These are phyloP conservation scores for Agapostemon virescens DNA, from an alignment of 2,888 invertebrate species.

Conservation along the genomic window DNA sequence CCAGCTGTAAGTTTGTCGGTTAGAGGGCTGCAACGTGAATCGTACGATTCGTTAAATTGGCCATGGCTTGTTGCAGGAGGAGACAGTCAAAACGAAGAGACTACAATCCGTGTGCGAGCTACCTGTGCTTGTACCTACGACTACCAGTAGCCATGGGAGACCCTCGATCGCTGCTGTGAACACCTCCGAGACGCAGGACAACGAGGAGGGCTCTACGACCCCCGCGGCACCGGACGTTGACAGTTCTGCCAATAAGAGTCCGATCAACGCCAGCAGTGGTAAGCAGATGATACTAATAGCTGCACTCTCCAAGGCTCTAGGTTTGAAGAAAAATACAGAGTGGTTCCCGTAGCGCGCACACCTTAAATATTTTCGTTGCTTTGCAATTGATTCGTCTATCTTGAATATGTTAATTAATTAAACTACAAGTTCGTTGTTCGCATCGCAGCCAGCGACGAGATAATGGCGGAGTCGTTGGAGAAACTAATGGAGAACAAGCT, in stretches of 20 bases:
- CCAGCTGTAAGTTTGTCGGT: conserved; percentile 75
- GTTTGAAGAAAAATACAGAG: no score
- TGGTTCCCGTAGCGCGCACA: no score
- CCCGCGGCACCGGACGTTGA: conserved; percentile 68
- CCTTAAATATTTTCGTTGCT: no score
- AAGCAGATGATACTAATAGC: conserved; percentile 54
- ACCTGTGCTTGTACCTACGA: conserved; percentile 66
- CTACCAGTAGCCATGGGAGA: conserved; percentile 74
- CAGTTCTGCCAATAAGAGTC: conserved; percentile 73
- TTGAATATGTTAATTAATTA: no score
- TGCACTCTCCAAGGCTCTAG: no score
- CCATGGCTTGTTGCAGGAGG: conserved; percentile 69
- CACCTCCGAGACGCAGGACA: conserved; percentile 71
- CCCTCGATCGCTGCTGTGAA: conserved; percentile 72
- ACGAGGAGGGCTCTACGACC: conserved; percentile 71
- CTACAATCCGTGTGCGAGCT: conserved; percentile 74
- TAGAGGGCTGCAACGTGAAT: background rate
- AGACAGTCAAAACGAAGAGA: conserved; percentile 71
- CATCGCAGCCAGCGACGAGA: conserved; percentile 78
- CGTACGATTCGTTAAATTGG: background rate
- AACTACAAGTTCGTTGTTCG: background rate
- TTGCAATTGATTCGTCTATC: no score
- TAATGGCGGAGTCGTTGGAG: conserved; percentile 90
- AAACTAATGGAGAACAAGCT: conserved; percentile 90
- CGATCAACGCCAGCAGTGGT: conserved; percentile 73